Base-by-base conservation (phyloP, 2,113 vertebrate genomes). In the Podarcis raffonei region DNA sequence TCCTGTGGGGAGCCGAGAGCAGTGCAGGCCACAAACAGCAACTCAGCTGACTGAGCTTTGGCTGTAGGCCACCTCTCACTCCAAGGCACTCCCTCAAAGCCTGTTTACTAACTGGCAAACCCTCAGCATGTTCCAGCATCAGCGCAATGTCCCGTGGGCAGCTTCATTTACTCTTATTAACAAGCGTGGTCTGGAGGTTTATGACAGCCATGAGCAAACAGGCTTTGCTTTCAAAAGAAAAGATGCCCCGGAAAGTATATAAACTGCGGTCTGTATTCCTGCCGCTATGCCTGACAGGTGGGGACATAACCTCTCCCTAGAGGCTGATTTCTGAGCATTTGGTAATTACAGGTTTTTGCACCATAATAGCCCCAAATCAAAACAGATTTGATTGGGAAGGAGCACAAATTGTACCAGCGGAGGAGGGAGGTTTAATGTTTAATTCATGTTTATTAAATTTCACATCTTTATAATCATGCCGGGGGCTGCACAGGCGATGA, bases 381-480 rank as follows among this genome's bases (percentile, higher is more conserved):
- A 69, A 69, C 23, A 84, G 72, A 59, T 69, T 84, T 84, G 62
- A 89, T 84, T 89, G 62, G 65, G 87, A 89, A 83, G 81, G 16
- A 27, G 22, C 72, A 83, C 74, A 94, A 77, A 53, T 37, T n/a
- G 27, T 77, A 0, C 4, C 0, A 83, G 20, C 11, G 0, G 0
- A 39, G 53, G 35, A 88, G 82, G 81, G 0, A 1, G n/a, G 12
- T 30, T 86, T 42, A 32, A 25, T 72, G 9, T 22, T 92, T 90
- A 80, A 30, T 80, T 89, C 88, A 68, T 1, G 0, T 83, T 66
- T 2, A 0, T 82, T 35, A 85, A 11, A 30, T 69, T 88, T 87
- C 83, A 7, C 22, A 25, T 62, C n/a, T 62, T 68, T 48, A 84
- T 57, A 89, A 95, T 92, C 75, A 93, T 83, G 62, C 7, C 72